These are phyloP conservation scores for Cnemophilus loriae DNA, from an alignment of 2,113 vertebrate genomes.

Conservation along the genomic window DNA sequence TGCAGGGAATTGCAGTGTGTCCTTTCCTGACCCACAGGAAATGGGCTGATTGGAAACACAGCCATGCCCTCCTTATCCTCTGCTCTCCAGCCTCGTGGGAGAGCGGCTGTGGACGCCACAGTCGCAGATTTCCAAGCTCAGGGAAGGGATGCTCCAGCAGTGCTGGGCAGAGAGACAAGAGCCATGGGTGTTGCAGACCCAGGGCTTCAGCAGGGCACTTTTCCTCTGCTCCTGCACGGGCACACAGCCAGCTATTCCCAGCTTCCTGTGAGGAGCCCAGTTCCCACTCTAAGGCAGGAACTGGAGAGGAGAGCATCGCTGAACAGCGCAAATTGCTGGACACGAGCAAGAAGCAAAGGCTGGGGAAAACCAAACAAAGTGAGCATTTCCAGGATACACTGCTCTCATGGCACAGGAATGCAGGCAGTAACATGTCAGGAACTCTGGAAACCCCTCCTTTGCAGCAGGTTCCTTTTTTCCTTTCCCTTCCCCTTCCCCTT, in stretches of 20 bases:
- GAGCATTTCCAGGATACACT: background rate
- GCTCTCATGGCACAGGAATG: background rate
- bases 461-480: background rate
- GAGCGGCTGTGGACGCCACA: fast-evolving
- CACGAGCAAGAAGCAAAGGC: background rate
- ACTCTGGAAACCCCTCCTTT: conserved; percentile 12
- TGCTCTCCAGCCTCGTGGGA: fast-evolving
- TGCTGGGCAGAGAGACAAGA: background rate
- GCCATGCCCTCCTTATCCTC: background rate
- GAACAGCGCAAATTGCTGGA: background rate
- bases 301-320: background rate
- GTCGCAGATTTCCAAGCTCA: background rate
- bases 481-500: background rate
- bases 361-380: background rate
- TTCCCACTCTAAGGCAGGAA: background rate
- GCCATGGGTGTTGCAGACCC: background rate
- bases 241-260: background rate
- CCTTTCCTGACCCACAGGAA: background rate
- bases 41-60: background rate
- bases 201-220: background rate
- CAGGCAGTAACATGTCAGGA: background rate
- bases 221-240: background rate
- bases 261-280: background rate
- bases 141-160: background rate
- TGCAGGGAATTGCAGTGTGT: fast-evolving